These are phyloP conservation scores for Rhinoptilus africanus DNA, from an alignment of 2,113 vertebrate genomes.

Conservation along the genomic window DNA sequence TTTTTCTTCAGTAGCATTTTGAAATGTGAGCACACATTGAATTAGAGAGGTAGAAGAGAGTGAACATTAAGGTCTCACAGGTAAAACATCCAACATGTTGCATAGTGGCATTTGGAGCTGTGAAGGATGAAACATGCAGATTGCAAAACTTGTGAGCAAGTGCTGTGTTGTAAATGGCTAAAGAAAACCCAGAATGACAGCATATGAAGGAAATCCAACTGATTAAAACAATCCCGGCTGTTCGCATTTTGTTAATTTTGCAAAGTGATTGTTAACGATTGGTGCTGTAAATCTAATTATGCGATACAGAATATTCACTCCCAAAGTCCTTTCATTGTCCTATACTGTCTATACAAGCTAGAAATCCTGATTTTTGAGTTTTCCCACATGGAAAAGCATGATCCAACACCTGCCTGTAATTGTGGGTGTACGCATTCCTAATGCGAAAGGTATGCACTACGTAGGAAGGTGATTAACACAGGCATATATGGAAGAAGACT, in stretches of 20 bases:
- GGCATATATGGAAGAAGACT: neutral
- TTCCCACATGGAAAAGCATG: neutral
- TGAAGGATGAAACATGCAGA: neutral
- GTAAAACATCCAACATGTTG: neutral
- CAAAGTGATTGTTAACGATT: neutral
- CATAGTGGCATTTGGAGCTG: neutral
- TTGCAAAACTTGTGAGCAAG: neutral
- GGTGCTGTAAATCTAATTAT: neutral
- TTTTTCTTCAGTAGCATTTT: neutral
- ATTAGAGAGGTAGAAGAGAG: neutral
- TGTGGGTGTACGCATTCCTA: conserved; percentile 10
- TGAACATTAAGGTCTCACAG: neutral
- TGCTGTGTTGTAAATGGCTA: neutral
- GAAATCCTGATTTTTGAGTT: neutral
- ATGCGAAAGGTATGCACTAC: conserved; percentile 9
- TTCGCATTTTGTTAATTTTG: neutral
- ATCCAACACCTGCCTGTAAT: neutral
- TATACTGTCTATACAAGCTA: neutral
- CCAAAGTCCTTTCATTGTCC: neutral
- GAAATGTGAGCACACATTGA: neutral
- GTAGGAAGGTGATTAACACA: neutral
- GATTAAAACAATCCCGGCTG: neutral
- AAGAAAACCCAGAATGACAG: neutral
- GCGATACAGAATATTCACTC: neutral
- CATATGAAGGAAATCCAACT: neutral